Percentiles rank a stretch among this genome's conserved stretches.
Evolutionary conservation across 2,888 invertebrate genomes (phyloP).

Genomic region (Acronicta leporina): DNA sequence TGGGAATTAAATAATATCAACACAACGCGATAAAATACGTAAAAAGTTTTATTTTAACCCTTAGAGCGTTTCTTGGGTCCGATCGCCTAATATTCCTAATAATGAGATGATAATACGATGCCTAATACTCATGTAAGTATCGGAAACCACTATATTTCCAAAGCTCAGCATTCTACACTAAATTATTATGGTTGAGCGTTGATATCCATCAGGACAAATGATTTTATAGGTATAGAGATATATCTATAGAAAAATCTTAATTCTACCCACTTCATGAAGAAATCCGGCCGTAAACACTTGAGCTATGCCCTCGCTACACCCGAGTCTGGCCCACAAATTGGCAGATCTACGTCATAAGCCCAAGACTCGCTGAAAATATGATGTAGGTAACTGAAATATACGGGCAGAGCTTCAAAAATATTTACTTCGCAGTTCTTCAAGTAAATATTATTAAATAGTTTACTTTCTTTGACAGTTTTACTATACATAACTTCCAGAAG

Average conservation of each 20-base stretch:
- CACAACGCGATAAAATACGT: too few relatives aligned
- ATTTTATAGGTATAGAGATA: not conserved
- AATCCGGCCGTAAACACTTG: constrained; percentile 4
- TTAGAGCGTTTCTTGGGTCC: too few relatives aligned
- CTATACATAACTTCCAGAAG: not conserved
- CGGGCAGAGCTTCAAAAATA: constrained; percentile 23
- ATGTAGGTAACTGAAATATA: constrained; percentile 15
- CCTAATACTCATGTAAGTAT: too few relatives aligned
- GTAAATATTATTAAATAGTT: constrained; percentile 8
- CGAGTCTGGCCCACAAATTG: constrained; percentile 25
- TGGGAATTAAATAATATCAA: too few relatives aligned
- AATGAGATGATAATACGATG: too few relatives aligned
- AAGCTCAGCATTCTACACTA: too few relatives aligned
- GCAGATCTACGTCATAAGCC: constrained; percentile 11
- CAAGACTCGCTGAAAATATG: constrained; percentile 23
- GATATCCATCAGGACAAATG: too few relatives aligned
- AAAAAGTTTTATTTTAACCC: too few relatives aligned
- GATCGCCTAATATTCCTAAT: too few relatives aligned
- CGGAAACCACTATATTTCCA: too few relatives aligned
- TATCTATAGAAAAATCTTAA: not conserved
- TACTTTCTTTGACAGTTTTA: not conserved
- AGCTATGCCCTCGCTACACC: constrained; percentile 17
- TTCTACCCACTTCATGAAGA: not conserved
- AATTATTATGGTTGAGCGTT: too few relatives aligned
- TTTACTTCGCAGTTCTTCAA: constrained; percentile 17